Percentiles rank a stretch among this genome's conserved stretches.
Conservation (phyloP, 2,113 vertebrate genomes). For the Anser cygnoides region DNA sequence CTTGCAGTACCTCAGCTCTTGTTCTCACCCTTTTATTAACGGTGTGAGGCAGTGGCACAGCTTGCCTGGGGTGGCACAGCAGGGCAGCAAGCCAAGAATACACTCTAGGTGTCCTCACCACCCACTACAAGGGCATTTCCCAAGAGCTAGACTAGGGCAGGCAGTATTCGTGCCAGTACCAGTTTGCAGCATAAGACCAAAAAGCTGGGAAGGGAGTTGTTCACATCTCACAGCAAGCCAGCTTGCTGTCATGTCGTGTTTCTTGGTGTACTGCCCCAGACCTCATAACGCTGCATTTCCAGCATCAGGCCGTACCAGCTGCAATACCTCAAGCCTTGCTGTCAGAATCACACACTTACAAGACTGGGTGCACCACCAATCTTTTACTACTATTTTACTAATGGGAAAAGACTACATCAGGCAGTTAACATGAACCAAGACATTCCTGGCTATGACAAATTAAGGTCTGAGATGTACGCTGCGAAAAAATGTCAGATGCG, state of each 20-base stretch:
- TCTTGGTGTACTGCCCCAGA: neutral
- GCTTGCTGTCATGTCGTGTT: neutral
- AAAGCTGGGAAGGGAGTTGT: neutral
- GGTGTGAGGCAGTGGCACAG: neutral
- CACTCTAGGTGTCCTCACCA: accelerated
- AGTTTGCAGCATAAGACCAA: neutral
- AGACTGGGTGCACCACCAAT: neutral
- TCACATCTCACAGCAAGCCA: neutral
- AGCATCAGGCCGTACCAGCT: neutral
- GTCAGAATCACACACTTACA: neutral
- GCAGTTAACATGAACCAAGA: neutral
- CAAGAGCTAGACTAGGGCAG: neutral
- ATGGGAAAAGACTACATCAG: neutral
- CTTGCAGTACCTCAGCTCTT: neutral
- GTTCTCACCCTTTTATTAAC: neutral
- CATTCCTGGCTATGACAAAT: neutral
- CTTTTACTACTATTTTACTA: neutral
- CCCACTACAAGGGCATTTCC: accelerated
- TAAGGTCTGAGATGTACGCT: neutral
- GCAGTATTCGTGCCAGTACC: accelerated
- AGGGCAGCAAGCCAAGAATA: neutral
- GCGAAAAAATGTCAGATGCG: neutral
- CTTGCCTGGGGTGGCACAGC: neutral
- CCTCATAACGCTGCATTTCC: neutral
- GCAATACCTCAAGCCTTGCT: neutral